A percentile compares a stretch with the other conserved stretches of the same genome.
These are phyloP conservation scores for Acronicta leporina DNA, from an alignment of 2,888 invertebrate species.

Conservation along the genomic window DNA sequence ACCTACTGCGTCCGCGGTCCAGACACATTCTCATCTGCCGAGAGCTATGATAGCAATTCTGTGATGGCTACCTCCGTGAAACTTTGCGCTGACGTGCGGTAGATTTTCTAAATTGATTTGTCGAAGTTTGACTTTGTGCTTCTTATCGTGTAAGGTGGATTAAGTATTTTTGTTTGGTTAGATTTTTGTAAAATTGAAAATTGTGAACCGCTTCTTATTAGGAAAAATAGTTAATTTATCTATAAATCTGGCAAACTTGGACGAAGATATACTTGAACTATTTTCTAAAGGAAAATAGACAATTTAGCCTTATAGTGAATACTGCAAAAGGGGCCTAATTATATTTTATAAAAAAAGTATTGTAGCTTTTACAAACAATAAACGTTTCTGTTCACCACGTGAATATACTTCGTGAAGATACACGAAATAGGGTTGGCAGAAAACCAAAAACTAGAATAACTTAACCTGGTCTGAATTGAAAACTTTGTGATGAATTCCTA, in stretches of 20 bases:
- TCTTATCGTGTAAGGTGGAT: constrained; percentile 12
- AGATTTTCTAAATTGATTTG: constrained; percentile 48
- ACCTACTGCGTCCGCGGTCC: constrained; percentile 58
- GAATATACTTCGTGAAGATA: constrained; percentile 12
- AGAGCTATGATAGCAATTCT: constrained; percentile 50
- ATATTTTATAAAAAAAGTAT: no score
- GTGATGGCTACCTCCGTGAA: constrained; percentile 39
- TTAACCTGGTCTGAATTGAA: constrained; percentile 51
- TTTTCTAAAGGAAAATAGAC: no score
- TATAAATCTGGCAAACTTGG: no score
- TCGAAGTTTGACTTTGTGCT: constrained; percentile 27
- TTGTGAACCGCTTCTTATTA: no score
- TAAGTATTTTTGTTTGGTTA: constrained; percentile 3
- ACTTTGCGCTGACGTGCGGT: constrained; percentile 48
- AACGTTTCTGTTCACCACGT: constrained; percentile 1
- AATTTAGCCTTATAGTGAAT: no score
- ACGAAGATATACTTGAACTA: no score
- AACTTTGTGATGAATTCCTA: constrained; percentile 44
- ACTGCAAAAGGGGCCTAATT: no score
- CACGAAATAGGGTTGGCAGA: constrained; percentile 32
- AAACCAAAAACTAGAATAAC: constrained; percentile 24
- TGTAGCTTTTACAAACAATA: neutral
- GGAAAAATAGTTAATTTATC: no score
- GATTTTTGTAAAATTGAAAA: no score
- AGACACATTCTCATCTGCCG: constrained; percentile 46